phyloP scores from a whole-genome alignment of 2,888 invertebrate species.

The Rhagium mordax region DNA sequence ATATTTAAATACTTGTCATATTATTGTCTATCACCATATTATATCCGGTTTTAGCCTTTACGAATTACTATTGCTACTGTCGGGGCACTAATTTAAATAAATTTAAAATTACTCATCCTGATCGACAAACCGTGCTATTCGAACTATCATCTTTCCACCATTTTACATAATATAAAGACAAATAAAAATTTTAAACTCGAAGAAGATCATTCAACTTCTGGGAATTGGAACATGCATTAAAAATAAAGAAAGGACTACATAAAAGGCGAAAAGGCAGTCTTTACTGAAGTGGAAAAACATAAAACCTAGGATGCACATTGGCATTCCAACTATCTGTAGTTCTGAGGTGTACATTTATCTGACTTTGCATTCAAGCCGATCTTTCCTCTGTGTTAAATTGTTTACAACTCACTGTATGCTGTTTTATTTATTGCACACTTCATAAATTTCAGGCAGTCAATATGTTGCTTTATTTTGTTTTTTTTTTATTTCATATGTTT shows the following conservation, averaged over 20 bases:
- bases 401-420: background rate
- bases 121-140: background rate
- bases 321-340: conserved; percentile 18
- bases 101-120: background rate
- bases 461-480: background rate
- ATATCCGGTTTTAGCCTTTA: too few relatives aligned
- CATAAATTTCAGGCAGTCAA: background rate
- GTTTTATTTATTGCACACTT: background rate
- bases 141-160: background rate
- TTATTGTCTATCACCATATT: too few relatives aligned
- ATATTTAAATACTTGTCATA: too few relatives aligned
- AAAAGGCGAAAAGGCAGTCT: conserved; percentile 19
- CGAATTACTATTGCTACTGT: background rate
- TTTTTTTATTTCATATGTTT: too few relatives aligned
- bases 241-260: conserved; percentile 1
- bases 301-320: conserved; percentile 20
- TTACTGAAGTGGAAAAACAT: conserved; percentile 13
- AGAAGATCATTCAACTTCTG: conserved; percentile 6
- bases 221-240: conserved; percentile 9
- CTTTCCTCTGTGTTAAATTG: conserved; percentile 2
- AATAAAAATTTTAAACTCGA: background rate
- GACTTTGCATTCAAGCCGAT: conserved; percentile 8
- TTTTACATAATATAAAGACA: background rate
- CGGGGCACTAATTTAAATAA: background rate
- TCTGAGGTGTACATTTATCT: conserved; percentile 22